Base-by-base conservation (phyloP, 2,888 invertebrate species). In the Sisyra terminalis region DNA sequence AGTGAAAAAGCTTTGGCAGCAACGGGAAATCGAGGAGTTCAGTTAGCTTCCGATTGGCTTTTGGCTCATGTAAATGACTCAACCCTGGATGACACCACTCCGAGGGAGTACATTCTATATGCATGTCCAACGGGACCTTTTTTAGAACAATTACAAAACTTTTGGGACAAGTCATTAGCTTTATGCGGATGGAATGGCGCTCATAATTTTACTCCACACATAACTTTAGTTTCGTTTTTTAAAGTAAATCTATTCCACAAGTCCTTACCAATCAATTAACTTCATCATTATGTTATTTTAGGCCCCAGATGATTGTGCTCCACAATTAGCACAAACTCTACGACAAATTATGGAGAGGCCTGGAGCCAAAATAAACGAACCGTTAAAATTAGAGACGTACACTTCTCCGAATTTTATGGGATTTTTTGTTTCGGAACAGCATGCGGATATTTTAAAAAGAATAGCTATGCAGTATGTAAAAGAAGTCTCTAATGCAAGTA, bases 401-500 rank as follows among this genome's bases (percentile, higher is more conserved):
- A 75, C 83, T 39, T 88, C 88, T 18, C 79, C 78, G 13, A 89
- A 88, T 61, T 92, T 89, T 58, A 87, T 92, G 79, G 92, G 90
- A 0, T 72, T 89, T 39, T 90, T 90, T 63, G 78, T 90, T 2
- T 78, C 79, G 10, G 84, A 88, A 50, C 73, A 80, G 48, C 81
- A 84, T 64, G 84, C 85, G 0, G 80, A 82, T 50, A 79, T 83
- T 58, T 65, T 90, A 44, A 83, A 82, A 57, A 71, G 78, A 49
- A 69, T 89, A 50, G 82, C 87, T 2, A 68, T 79, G 51, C 78
- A 82, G 55, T 87, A 83, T 66, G 81, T 83, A 24, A 81, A 81
- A 60, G 82, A 84, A 65, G 76, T 85, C 11, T 75, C 79, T 40
- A 74, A 76, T 54, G 70, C 78, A 55, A 76, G 81, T 81, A 69